Conservation (phyloP, 1,140 invertebrate genomes). For the Drosophila guanche region DNA sequence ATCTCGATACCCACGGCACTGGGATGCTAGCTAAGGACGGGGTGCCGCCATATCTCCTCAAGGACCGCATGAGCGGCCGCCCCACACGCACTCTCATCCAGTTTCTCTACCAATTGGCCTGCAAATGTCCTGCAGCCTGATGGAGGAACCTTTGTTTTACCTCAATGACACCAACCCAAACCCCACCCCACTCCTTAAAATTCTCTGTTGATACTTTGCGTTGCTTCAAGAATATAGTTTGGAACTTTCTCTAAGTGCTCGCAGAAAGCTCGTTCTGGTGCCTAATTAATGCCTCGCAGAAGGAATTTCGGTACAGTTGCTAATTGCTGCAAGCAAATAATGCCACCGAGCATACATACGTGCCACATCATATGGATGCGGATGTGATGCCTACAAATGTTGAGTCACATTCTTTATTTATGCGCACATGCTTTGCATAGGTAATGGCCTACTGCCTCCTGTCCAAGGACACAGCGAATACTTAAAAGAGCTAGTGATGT, state of each 20-base stretch:
- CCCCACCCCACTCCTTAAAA: no score
- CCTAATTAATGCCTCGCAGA: constrained; percentile 39
- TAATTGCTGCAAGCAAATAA: constrained; percentile 40
- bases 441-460: constrained; percentile 39
- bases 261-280: constrained; percentile 31
- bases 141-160: neutral
- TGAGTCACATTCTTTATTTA: constrained; percentile 73
- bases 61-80: constrained; percentile 85
- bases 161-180: neutral
- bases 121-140: constrained; percentile 37
- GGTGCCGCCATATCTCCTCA: constrained; percentile 86
- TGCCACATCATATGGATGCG: constrained; percentile 1
- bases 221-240: neutral
- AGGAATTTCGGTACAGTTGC: constrained; percentile 27
- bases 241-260: constrained; percentile 30
- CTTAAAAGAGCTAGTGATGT: constrained; percentile 58
- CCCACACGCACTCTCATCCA: constrained; percentile 87
- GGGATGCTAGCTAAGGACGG: constrained; percentile 85
- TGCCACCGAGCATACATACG: constrained; percentile 19
- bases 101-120: constrained; percentile 85
- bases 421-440: constrained; percentile 78
- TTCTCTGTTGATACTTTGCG: neutral
- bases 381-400: constrained; percentile 10
- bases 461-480: constrained; percentile 33
- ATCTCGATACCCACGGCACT: constrained; percentile 89